These are phyloP conservation scores for Scomber colias DNA, from an alignment of 2,113 vertebrate genomes.

Conservation along the genomic window DNA sequence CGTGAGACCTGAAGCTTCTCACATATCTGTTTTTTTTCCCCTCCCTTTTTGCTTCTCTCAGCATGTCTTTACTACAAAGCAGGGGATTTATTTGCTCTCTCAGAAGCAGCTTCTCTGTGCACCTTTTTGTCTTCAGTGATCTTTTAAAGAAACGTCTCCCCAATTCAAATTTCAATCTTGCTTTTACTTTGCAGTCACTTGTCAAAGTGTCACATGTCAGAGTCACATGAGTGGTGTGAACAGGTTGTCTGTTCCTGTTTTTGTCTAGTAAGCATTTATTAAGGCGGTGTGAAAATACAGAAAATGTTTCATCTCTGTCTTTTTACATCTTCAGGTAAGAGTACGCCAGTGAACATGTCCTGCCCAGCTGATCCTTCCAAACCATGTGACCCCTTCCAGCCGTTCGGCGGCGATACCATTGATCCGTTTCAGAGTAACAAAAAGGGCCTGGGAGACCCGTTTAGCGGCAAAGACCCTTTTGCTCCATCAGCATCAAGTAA, in stretches of 20 bases:
- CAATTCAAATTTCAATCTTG: not conserved
- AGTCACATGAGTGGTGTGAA: not conserved
- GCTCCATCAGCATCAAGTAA: conserved; percentile 91
- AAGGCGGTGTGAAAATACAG: not conserved
- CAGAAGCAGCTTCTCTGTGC: not conserved
- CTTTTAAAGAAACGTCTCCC: no score
- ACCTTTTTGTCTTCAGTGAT: no score
- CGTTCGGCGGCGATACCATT: conserved; percentile 88
- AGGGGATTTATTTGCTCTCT: no score
- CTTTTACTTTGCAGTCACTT: not conserved
- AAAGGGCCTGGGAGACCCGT: conserved; percentile 94
- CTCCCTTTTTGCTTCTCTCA: not conserved
- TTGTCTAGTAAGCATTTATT: not conserved
- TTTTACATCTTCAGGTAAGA: conserved; percentile 91
- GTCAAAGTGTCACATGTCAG: not conserved
- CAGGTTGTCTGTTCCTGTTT: not conserved
- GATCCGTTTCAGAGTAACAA: conserved; percentile 96
- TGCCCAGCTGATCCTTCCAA: conserved; percentile 89
- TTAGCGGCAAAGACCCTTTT: conserved; percentile 98
- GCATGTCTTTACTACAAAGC: not conserved
- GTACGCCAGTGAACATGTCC: conserved; percentile 92
- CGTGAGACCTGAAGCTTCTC: not conserved
- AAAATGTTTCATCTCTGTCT: not conserved
- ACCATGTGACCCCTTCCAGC: conserved; percentile 95
- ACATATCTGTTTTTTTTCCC: not conserved